Evolutionary conservation across 1,140 invertebrate genomes (phyloP).

Genomic region (Hylaeus volcanicus): DNA sequence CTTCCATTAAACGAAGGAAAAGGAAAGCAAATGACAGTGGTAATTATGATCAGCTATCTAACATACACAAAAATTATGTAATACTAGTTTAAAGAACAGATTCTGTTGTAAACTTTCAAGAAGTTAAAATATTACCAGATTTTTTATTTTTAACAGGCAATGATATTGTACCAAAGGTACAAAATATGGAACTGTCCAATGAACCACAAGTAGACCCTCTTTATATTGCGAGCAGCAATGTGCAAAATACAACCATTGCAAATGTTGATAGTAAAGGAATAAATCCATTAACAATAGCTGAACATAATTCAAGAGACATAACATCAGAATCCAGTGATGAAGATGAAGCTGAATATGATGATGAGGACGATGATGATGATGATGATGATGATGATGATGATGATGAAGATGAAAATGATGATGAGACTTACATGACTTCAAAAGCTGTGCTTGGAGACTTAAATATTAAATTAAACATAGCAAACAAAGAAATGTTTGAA

Average conservation of each 20-base stretch:
- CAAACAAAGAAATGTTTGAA: slow-evolving; percentile 20
- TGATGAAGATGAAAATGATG: neutral
- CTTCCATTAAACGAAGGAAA: neutral
- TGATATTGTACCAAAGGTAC: neutral
- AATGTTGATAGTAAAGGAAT: neutral
- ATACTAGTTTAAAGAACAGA: slow-evolving; percentile 24
- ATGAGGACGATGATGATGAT: too few relatives aligned
- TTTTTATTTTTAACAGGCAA: slow-evolving; percentile 28
- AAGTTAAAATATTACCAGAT: slow-evolving; percentile 30
- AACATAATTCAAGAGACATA: neutral
- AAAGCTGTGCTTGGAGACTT: slow-evolving; percentile 21
- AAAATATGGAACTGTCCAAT: neutral
- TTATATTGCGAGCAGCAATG: slow-evolving; percentile 20
- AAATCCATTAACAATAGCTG: neutral
- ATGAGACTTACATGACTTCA: neutral
- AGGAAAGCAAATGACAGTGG: neutral
- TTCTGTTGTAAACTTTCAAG: slow-evolving; percentile 33
- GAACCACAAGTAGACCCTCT: slow-evolving; percentile 51
- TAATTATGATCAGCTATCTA: neutral
- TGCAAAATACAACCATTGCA: neutral
- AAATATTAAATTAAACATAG: neutral
- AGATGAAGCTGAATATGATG: too few relatives aligned
- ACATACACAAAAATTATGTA: slow-evolving; percentile 25
- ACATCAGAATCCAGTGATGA: neutral
- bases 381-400: neutral